Evolutionary conservation across 2,888 invertebrate genomes (phyloP), one percentile per base, ranked within the genome.

Genomic region (Drosophila birchii): DNA sequence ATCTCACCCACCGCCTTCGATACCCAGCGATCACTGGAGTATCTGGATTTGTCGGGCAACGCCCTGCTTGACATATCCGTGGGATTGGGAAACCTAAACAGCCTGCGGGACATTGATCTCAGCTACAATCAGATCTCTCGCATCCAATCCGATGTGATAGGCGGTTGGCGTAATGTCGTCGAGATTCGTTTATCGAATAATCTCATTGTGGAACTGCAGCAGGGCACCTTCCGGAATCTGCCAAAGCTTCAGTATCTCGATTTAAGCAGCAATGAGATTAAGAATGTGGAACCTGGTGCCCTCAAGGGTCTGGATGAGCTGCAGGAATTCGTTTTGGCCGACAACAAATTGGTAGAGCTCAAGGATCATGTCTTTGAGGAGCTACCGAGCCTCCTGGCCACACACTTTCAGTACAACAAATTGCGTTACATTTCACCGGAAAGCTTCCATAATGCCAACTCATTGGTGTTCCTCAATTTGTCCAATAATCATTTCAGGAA

Each of bases 391-490:
- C 92, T 92, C 5, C 76, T 93, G 72, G 93, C 93, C 57, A 94
- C 96, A 14, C 97, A 97, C 90, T 92, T 97, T 53, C 97, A 97
- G 92, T 96, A 97, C 82, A 97, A 97, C 90, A 94, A 95, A 58
- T 92, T 97, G 58, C 94, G 95, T 80, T 95, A 94, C 82, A 95
- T 97, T 75, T 95, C 96, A 0, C 93, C 94, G 34, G 94, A 95
- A 78, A 96, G 96, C 5, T 97, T 98, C 90, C 95, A 95, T 76
- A 95, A 95, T 81, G 94, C 96, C 26, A 96, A 96, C 0, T 95
- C 96, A 55, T 93, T 98, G 61, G 94, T 97, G 64, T 95, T 96
- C 91, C 93, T 98, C 56, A 97, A 98, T 93, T 92, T 98, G 75
- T 97, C 97, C 80, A 94, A 95, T 86, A 98, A 98, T 92, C 95